These are phyloP conservation scores for Dolichotis patagonum DNA, from an alignment of 2,113 vertebrate genomes.

Conservation along the genomic window DNA sequence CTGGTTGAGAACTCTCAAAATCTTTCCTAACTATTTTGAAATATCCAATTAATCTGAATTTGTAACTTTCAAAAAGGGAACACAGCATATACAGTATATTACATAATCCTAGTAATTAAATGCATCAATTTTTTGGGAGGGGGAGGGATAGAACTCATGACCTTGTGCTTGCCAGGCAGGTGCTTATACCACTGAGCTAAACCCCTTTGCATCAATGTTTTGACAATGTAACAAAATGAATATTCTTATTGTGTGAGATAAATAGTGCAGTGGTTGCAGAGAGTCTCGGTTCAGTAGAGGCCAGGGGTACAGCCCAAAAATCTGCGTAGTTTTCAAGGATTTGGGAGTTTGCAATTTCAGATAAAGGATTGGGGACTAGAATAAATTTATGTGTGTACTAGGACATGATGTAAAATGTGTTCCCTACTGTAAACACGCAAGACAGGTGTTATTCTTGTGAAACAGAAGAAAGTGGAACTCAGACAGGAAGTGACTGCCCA, in stretches of 20 bases:
- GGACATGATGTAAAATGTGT: not conserved
- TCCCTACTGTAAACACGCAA: no score
- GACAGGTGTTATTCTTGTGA: no score
- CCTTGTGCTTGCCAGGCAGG: no score
- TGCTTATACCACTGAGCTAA: no score
- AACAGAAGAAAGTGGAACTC: not conserved
- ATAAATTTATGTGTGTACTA: no score
- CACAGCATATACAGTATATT: not conserved
- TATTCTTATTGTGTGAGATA: not conserved
- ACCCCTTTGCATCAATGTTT: not conserved
- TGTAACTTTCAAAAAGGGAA: not conserved
- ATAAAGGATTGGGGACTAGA: fast-evolving
- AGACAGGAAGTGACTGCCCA: not conserved
- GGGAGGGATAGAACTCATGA: no score
- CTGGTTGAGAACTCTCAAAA: not conserved
- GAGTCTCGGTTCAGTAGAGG: not conserved
- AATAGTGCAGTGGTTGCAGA: not conserved
- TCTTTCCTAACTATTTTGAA: not conserved
- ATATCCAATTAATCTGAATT: not conserved
- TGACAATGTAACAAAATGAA: not conserved
- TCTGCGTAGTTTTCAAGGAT: not conserved
- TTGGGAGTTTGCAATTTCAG: not conserved
- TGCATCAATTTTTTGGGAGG: not conserved
- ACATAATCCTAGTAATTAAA: not conserved
- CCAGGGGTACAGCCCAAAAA: not conserved